phyloP scores from a whole-genome alignment of 2,797 vertebrate genomes.

The Threskiornis aethiopicus region DNA sequence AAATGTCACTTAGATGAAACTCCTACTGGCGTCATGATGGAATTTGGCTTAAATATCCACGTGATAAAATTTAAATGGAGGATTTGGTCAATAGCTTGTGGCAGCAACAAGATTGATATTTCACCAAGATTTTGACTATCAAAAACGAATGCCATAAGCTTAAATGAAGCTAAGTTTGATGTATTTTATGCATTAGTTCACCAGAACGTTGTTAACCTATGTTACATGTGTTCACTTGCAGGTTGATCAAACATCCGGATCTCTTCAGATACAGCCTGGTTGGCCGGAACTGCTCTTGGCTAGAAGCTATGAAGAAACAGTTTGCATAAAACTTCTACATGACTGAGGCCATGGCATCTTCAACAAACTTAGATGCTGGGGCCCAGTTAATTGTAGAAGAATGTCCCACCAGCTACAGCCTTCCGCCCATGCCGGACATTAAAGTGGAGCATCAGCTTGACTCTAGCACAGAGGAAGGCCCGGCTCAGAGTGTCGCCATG shows the following conservation, averaged over 20 bases:
- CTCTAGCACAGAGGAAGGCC: conserved; percentile 77
- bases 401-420: conserved; percentile 84
- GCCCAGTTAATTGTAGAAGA: conserved; percentile 82
- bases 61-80: background rate
- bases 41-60: background rate
- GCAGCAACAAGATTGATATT: background rate
- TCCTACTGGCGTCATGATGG: rapidly evolving
- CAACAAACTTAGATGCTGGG: conserved; percentile 66
- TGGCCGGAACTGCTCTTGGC: background rate
- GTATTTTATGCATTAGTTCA: background rate
- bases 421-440: conserved; percentile 85
- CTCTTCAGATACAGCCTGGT: background rate
- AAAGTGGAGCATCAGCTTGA: conserved; percentile 89
- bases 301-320: conserved; percentile 19
- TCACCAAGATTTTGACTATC: background rate
- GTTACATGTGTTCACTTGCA: background rate
- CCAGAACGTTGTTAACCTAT: background rate
- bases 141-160: background rate
- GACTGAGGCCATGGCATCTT: conserved; percentile 64
- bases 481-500: conserved; percentile 89
- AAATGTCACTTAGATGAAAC: rapidly evolving
- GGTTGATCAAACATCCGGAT: background rate
- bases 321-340: background rate
- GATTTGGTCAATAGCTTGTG: background rate
- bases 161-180: background rate